These are phyloP conservation scores for Tholera decimalis DNA, from an alignment of 2,888 invertebrate genomes.

Conservation along the genomic window DNA sequence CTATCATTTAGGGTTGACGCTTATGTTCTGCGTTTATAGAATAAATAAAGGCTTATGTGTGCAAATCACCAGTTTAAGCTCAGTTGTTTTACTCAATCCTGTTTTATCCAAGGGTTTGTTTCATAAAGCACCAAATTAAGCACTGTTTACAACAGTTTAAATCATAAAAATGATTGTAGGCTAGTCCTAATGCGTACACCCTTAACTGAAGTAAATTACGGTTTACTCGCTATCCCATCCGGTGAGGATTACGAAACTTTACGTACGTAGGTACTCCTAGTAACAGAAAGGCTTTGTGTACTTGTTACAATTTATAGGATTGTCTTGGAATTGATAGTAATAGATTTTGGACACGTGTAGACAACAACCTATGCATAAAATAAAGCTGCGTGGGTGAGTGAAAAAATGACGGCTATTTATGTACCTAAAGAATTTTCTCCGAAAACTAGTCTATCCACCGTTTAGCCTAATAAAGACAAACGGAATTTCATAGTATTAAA, in stretches of 20 bases:
- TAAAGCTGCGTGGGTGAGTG: too few species aligned
- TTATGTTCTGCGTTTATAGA: slow-evolving; percentile 1
- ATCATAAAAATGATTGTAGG: too few species aligned
- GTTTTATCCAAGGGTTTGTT: background rate
- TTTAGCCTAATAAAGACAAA: background rate
- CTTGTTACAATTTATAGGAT: slow-evolving; percentile 13
- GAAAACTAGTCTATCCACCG: too few species aligned
- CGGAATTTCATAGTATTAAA: too few species aligned
- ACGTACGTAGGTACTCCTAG: too few species aligned
- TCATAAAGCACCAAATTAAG: background rate
- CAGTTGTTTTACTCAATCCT: background rate
- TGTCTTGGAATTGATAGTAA: background rate
- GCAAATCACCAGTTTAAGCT: background rate
- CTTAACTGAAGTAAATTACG: background rate
- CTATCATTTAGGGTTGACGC: slow-evolving; percentile 33
- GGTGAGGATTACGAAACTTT: background rate
- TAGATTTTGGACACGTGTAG: background rate
- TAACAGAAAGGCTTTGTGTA: background rate
- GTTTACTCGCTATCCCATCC: slow-evolving; percentile 1
- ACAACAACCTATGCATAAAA: background rate
- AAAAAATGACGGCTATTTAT: background rate
- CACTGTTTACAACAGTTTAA: background rate
- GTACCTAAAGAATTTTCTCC: too few species aligned
- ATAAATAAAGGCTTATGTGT: background rate
- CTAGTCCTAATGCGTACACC: background rate